Base-by-base conservation (phyloP, 2,797 vertebrate genomes). In the Aldrovandia affinis region DNA sequence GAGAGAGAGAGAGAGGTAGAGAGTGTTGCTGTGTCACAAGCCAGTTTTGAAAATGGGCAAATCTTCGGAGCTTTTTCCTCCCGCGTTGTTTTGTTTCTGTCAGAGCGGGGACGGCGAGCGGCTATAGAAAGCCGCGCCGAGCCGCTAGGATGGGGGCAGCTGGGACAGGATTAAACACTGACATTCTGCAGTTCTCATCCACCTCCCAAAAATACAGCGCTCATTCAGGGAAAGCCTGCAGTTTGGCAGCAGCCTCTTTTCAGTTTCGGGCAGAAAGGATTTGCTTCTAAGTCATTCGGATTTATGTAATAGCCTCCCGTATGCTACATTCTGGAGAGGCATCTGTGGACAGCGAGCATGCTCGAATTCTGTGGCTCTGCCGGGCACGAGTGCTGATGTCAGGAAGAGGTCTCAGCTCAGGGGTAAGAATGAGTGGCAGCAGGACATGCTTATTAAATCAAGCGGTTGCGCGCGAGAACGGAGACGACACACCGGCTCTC, bases 281-380 rank as follows among this genome's bases (percentile, higher is more conserved):
- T 95, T 94, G 92, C 90, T 91, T 90, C 89, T 92, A 94, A 94
- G 89, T 95, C 91, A 93, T 90, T 93, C 89, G 88, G 89, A 89
- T 95, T 93, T 92, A 92, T 92, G 92, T 92, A 92, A 92, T 92
- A 92, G 89, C 87, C 82, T 87, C 84, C 88, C 81, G 85, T 89
- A 92, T 92, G 91, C 87, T 86, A 86, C 54, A 86, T 90, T 91
- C 89, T 87, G 89, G 86, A 84, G 87, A 90, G 86, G 86, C 88
- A 79, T 89, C 89, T 92, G 89, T 84, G 84, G 88, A 88, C 88
- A 80, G 63, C 42, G 25, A 50, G 39, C 59, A 7, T 28, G 70
- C 3, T 5, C 18, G 59, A 30, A 57, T 22, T 54, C 61, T 50
- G 50, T 6, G 36, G 54, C 39, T 81, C 80, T 78, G 55, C 81